Conservation (phyloP, 2,888 invertebrate genomes). For the Notodonta ziczac region DNA sequence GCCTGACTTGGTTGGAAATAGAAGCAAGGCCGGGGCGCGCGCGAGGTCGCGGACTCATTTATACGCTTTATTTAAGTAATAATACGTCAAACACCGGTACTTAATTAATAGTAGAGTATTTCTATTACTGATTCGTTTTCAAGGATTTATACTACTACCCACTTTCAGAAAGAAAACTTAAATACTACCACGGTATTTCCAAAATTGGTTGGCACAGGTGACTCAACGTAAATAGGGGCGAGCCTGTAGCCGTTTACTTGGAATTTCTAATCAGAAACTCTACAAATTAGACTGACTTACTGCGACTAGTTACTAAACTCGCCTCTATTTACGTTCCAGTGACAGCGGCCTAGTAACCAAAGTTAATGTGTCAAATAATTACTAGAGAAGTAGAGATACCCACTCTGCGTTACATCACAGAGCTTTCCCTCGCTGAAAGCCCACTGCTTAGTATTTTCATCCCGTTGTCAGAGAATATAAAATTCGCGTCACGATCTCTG, state of each 20-base stretch:
- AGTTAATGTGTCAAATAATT: neutral
- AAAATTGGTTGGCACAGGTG: no score
- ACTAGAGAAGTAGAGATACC: no score
- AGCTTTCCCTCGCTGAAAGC: constrained; percentile 15
- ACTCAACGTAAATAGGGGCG: no score
- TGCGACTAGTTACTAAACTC: no score
- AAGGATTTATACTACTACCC: neutral
- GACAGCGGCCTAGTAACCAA: no score
- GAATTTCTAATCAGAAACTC: no score
- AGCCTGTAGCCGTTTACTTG: no score
- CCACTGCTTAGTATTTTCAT: constrained; percentile 42
- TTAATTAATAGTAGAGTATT: neutral
- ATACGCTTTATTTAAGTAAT: constrained; percentile 39
- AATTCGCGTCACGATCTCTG: constrained; percentile 49
- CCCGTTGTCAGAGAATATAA: constrained; percentile 37
- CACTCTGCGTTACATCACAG: constrained; percentile 12
- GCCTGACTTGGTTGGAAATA: constrained; percentile 63
- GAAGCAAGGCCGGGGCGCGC: constrained; percentile 61
- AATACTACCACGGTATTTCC: no score
- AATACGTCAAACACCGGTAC: constrained; percentile 32
- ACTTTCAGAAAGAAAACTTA: no score
- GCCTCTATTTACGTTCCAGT: no score
- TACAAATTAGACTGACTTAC: no score
- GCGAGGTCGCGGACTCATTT: constrained; percentile 50
- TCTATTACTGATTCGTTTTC: neutral